phyloP scores from a whole-genome alignment of 1,140 invertebrate genomes.

The Notospermus geniculatus region DNA sequence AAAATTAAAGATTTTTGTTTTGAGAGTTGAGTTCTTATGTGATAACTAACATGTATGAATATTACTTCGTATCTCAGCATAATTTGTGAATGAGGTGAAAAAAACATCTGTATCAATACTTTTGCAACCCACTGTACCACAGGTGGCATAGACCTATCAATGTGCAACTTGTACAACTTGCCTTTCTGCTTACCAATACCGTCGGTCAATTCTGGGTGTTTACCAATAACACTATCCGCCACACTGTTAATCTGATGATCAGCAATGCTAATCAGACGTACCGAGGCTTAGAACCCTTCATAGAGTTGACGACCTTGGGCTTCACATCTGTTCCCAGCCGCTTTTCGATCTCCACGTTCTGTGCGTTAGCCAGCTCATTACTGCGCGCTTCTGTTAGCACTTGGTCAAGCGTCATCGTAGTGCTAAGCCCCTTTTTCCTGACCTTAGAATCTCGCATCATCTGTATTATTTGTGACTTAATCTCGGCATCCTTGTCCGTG shows the following conservation, averaged over 20 bases:
- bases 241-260: too few species aligned
- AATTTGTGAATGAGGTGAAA: too few species aligned
- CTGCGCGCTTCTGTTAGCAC: not conserved
- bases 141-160: slow-evolving; percentile 27
- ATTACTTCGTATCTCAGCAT: too few species aligned
- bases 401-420: not conserved
- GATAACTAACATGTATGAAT: too few species aligned
- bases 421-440: not conserved
- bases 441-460: not conserved
- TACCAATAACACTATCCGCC: too few species aligned
- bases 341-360: slow-evolving; percentile 8
- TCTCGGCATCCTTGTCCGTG: not conserved
- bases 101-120: too few species aligned
- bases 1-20: too few species aligned
- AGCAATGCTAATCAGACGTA: too few species aligned
- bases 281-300: not conserved
- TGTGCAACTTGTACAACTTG: slow-evolving; percentile 26
- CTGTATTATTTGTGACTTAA: not conserved
- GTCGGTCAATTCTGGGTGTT: slow-evolving; percentile 11
- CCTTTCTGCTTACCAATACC: slow-evolving; percentile 30
- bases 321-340: not conserved
- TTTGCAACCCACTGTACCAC: too few species aligned
- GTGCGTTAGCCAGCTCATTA: not conserved
- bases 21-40: too few species aligned
- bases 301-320: not conserved